These are phyloP conservation scores for Coreoperca whiteheadi DNA, from an alignment of 2,113 vertebrate species.

Conservation along the genomic window DNA sequence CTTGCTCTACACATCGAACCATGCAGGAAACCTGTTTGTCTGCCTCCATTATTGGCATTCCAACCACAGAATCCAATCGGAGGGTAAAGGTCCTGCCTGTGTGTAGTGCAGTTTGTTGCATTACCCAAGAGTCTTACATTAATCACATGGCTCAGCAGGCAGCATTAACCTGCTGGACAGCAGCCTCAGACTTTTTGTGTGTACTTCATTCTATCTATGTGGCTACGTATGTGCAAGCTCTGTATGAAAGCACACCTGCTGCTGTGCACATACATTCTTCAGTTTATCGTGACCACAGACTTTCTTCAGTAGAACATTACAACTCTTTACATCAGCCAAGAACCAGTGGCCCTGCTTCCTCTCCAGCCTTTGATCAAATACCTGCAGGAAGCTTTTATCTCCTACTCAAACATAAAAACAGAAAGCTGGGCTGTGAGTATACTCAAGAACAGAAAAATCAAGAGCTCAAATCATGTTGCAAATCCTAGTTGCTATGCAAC, in stretches of 20 bases:
- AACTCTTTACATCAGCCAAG: not conserved
- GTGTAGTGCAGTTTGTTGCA: conserved; percentile 62
- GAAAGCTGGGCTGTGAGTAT: not conserved
- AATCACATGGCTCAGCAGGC: conserved; percentile 74
- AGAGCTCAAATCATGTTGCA: not conserved
- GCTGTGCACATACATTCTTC: not conserved
- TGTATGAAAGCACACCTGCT: not conserved
- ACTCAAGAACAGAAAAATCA: not conserved
- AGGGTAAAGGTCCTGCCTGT: conserved; percentile 74
- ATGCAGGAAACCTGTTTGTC: conserved; percentile 6
- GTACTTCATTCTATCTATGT: not conserved
- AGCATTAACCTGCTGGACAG: conserved; percentile 52
- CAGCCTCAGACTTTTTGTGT: conserved; percentile 8
- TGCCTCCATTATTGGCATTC: conserved; percentile 38
- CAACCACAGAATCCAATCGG: conserved; percentile 27
- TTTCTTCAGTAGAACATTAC: not conserved
- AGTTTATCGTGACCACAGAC: not conserved
- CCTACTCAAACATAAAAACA: not conserved
- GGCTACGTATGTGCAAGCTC: not conserved
- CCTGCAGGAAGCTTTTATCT: not conserved
- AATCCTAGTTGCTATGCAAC: conserved; percentile 8
- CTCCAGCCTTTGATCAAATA: not conserved
- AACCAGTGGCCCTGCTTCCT: not conserved
- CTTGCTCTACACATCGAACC: not conserved
- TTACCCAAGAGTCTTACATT: conserved; percentile 71